Percentiles rank a stretch among this genome's conserved stretches.
Evolutionary conservation across 2,888 invertebrate species (phyloP).

Genomic region (Perdita meconis): DNA sequence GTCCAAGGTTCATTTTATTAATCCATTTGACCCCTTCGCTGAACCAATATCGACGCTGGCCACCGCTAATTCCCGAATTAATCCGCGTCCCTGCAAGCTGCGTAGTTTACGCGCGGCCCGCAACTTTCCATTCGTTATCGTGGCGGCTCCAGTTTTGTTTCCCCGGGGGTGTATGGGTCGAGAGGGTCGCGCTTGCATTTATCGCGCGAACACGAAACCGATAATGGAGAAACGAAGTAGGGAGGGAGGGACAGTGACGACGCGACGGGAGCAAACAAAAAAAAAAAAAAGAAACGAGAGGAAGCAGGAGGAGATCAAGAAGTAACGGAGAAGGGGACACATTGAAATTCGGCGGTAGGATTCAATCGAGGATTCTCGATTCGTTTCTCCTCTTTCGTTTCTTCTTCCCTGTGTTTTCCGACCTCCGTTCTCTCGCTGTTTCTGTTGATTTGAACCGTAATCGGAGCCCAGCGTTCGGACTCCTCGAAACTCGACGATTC

Average conservation of each 20-base stretch:
- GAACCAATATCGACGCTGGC: slow-evolving; percentile 27
- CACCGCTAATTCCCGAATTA: slow-evolving; percentile 53
- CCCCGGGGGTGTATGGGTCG: slow-evolving; percentile 5
- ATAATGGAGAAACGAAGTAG: slow-evolving; percentile 45
- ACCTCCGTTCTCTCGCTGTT: neutral
- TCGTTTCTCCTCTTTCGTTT: neutral
- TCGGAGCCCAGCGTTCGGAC: neutral
- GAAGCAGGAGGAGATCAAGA: neutral
- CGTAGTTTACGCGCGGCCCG: slow-evolving; percentile 35
- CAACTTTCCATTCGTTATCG: slow-evolving; percentile 53
- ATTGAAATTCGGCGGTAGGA: slow-evolving; percentile 34
- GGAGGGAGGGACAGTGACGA: slow-evolving; percentile 5
- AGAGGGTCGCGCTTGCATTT: slow-evolving; percentile 36
- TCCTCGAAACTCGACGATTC: neutral
- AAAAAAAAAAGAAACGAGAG: slow-evolving; percentile 3
- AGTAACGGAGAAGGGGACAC: neutral
- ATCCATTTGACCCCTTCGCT: slow-evolving; percentile 26
- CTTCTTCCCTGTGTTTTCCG: neutral
- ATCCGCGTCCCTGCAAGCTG: slow-evolving; percentile 40
- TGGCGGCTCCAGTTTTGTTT: slow-evolving; percentile 29
- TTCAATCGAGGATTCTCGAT: slow-evolving; percentile 47
- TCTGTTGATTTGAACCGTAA: slow-evolving; percentile 2
- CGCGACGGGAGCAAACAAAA: neutral
- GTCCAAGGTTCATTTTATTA: slow-evolving; percentile 28
- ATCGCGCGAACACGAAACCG: slow-evolving; percentile 53